Evolutionary conservation across 1,140 invertebrate species (phyloP).

Genomic region (Coelopa frigida): DNA sequence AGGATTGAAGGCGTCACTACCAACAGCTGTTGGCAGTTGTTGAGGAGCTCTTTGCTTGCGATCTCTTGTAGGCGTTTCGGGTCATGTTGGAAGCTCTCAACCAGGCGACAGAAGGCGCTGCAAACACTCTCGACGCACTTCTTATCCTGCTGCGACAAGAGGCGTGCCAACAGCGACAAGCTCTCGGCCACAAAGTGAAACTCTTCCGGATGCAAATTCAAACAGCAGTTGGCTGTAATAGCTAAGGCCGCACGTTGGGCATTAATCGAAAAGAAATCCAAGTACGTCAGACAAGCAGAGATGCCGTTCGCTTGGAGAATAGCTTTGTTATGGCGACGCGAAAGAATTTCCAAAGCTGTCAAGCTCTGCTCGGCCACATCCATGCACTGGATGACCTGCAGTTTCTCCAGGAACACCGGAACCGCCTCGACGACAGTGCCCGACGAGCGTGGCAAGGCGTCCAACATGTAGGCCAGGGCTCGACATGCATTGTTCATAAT

Average conservation of each 20-base stretch:
- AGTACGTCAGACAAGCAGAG: slow-evolving; percentile 86
- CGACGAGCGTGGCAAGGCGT: slow-evolving; percentile 92
- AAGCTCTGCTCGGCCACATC: slow-evolving; percentile 97
- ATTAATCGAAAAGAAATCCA: slow-evolving; percentile 97
- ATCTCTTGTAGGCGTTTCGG: slow-evolving; percentile 88
- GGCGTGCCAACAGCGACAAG: slow-evolving; percentile 72
- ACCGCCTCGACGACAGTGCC: slow-evolving; percentile 95
- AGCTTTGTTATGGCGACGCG: slow-evolving; percentile 90
- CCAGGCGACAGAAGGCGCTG: slow-evolving; percentile 88
- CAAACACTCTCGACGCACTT: slow-evolving; percentile 97
- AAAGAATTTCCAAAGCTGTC: slow-evolving; percentile 94
- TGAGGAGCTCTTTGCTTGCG: slow-evolving; percentile 82
- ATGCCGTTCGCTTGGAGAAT: slow-evolving; percentile 93
- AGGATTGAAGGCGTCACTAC: slow-evolving; percentile 89
- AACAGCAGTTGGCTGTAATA: slow-evolving; percentile 94
- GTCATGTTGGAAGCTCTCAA: slow-evolving; percentile 94
- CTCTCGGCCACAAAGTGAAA: slow-evolving; percentile 88
- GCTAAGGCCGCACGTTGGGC: slow-evolving; percentile 91
- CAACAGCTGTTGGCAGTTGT: slow-evolving; percentile 87
- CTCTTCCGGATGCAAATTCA: slow-evolving; percentile 87
- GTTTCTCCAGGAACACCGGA: slow-evolving; percentile 89
- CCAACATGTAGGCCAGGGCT: slow-evolving; percentile 98
- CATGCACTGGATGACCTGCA: slow-evolving; percentile 98
- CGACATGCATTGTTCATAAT: slow-evolving; percentile 99
- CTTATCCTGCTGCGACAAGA: slow-evolving; percentile 89